Conservation (phyloP, 1,140 invertebrate genomes). For the Heliothis subflexa region DNA sequence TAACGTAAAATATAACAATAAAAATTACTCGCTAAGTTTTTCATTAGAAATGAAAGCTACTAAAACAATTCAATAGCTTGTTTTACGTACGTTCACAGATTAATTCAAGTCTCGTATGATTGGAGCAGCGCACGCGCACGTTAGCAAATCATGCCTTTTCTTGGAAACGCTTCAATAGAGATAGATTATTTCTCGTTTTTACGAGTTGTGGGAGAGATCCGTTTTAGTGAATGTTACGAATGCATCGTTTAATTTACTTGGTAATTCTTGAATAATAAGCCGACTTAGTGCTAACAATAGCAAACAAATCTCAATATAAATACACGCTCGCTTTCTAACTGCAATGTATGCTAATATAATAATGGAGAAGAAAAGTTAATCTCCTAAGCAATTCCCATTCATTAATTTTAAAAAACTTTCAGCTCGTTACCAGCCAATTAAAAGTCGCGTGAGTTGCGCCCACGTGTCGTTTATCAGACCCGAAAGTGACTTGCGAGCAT, state of each 20-base stretch:
- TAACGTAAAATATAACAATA: slow-evolving; percentile 60
- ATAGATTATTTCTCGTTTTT: slow-evolving; percentile 74
- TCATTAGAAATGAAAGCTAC: slow-evolving; percentile 72
- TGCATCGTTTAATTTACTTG: slow-evolving; percentile 12
- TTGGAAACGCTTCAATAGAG: slow-evolving; percentile 75
- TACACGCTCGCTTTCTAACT: slow-evolving; percentile 68
- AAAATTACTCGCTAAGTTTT: slow-evolving; percentile 66
- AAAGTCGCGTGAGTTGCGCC: slow-evolving; percentile 60
- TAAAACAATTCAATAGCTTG: slow-evolving; percentile 71
- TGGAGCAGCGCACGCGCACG: slow-evolving; percentile 54
- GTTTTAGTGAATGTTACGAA: slow-evolving; percentile 41
- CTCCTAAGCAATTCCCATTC: slow-evolving; percentile 63
- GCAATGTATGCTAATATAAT: slow-evolving; percentile 58
- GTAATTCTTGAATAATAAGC: slow-evolving; percentile 33
- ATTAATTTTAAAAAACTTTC: slow-evolving; percentile 77
- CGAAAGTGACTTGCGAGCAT: slow-evolving; percentile 64
- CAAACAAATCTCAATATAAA: slow-evolving; percentile 45
- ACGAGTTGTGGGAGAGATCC: slow-evolving; percentile 66
- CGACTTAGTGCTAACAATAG: slow-evolving; percentile 27
- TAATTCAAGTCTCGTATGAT: slow-evolving; percentile 64
- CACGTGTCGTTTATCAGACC: slow-evolving; percentile 68
- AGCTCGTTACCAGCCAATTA: slow-evolving; percentile 75
- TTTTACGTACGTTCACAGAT: slow-evolving; percentile 63
- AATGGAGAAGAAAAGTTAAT: slow-evolving; percentile 61
- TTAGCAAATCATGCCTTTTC: slow-evolving; percentile 68